phyloP scores from a whole-genome alignment of 2,888 invertebrate species.

The Melolontha melolontha region DNA sequence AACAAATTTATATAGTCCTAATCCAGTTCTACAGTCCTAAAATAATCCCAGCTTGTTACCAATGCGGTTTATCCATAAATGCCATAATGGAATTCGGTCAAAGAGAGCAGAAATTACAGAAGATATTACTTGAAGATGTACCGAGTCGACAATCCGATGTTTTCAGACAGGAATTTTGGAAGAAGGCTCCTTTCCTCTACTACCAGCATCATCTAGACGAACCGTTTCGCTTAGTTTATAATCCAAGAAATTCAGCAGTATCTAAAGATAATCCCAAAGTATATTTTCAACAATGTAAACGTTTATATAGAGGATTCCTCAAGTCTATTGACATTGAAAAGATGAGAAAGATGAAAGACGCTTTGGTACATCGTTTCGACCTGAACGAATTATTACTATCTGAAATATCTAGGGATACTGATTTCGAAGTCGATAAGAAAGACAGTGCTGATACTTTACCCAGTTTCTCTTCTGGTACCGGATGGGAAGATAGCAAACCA shows the following conservation, averaged over 20 bases:
- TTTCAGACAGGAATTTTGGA: conserved; percentile 37
- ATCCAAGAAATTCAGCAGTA: conserved; percentile 9
- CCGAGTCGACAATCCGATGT: conserved; percentile 27
- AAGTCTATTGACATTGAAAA: conserved; percentile 31
- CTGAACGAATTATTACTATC: conserved; percentile 8
- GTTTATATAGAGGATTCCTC: conserved; percentile 25
- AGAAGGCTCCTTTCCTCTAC: conserved; percentile 17
- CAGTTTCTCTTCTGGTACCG: conserved; percentile 16
- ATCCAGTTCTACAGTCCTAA: conserved; percentile 37
- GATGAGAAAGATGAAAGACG: conserved; percentile 25
- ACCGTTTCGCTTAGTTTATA: conserved; percentile 34
- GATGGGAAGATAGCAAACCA: conserved; percentile 25
- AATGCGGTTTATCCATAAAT: conserved; percentile 22
- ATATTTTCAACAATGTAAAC: conserved; percentile 24
- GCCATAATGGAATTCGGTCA: conserved; percentile 36
- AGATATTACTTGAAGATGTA: not conserved
- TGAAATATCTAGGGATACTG: conserved; percentile 1
- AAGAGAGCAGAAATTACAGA: conserved; percentile 13
- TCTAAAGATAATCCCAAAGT: conserved; percentile 32
- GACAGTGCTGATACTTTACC: not conserved
- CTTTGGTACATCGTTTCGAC: conserved; percentile 15
- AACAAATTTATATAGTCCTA: conserved; percentile 27
- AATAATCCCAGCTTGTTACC: conserved; percentile 36
- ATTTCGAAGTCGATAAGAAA: not conserved
- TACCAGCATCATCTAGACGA: conserved; percentile 31